Evolutionary conservation across 2,113 vertebrate species (phyloP), one percentile per base, ranked within the genome.

Genomic region (Drymodes brunneopygia): DNA sequence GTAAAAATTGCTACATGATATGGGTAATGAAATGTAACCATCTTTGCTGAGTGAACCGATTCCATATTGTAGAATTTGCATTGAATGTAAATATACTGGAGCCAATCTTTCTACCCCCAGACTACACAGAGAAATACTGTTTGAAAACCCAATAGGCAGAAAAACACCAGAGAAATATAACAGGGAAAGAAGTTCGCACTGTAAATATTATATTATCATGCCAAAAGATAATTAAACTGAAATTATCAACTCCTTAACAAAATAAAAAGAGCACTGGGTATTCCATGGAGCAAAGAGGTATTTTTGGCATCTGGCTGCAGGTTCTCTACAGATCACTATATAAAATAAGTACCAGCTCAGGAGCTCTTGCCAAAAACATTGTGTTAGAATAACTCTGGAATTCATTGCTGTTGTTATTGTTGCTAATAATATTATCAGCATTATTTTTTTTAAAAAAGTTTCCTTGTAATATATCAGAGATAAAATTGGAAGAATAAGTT

Each of bases 141-240:
- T 74, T 90, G 86, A 54, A 92, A 81, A 96, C 10, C 28, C 20
- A 77, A 19, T 3, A 45, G 50, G 36, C 62, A 86, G 35, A 82
- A 95, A 96, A 91, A 40, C 53, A 94, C 15, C 47, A 42, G 44
- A 88, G n/a, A 84, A 94, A 91, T 86, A 45, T n/a, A 82, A 72
- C 45, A 90, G 44, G 29, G 38, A 64, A 92, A 77, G n/a, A 57
- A 92, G 31, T 83, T 92, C 94, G 51, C 24, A 73, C 12, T 48
- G 21, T 82, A 95, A 90, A 56, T 79, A 79, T 44, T 95, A 75
- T 67, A 81, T 8, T 64, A 61, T 17, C 21, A 92, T 91, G 66
- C 24, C 51, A 88, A 92, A 94, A n/a, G 44, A 86, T 71, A 97
- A 95, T 96, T 94, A 97, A 93, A 72, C 23, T 50, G 77, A 73